These are phyloP conservation scores for Alectura lathami DNA, from an alignment of 2,113 vertebrate species.

Conservation along the genomic window DNA sequence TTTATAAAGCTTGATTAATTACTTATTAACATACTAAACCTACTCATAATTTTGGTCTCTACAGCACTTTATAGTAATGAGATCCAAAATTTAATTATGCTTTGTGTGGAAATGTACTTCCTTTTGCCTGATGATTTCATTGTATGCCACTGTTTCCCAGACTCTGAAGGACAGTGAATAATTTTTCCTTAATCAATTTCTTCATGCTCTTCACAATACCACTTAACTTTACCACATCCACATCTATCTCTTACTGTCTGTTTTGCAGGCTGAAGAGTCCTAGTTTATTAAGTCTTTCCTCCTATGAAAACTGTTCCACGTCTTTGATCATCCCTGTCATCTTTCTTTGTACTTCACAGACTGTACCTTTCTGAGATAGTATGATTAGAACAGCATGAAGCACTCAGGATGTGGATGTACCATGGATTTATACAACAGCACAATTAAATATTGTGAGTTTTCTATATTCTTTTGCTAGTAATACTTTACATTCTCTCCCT, in stretches of 20 bases:
- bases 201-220: not conserved
- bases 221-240: not conserved
- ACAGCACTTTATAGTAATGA: not conserved
- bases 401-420: not conserved
- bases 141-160: not conserved
- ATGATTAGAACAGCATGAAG: conserved; percentile 13
- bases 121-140: not conserved
- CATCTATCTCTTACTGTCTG: not conserved
- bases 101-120: not conserved
- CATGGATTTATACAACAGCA: not conserved
- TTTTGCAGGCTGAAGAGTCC: not conserved
- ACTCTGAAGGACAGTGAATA: not conserved
- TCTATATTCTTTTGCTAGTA: not conserved
- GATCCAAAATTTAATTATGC: not conserved
- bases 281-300: conserved; percentile 1
- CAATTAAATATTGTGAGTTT: not conserved
- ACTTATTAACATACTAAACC: not conserved
- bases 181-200: not conserved
- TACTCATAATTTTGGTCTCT: not conserved
- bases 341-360: not conserved
- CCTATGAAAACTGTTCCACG: not conserved
- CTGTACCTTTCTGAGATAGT: not conserved
- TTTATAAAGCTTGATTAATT: not conserved
- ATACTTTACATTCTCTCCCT: not conserved
- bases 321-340: conserved; percentile 13